A percentile compares a stretch with the other conserved stretches of the same genome.
Evolutionary conservation across 2,888 invertebrate genomes (phyloP).

Genomic region (Branchinecta sandiegonensis): DNA sequence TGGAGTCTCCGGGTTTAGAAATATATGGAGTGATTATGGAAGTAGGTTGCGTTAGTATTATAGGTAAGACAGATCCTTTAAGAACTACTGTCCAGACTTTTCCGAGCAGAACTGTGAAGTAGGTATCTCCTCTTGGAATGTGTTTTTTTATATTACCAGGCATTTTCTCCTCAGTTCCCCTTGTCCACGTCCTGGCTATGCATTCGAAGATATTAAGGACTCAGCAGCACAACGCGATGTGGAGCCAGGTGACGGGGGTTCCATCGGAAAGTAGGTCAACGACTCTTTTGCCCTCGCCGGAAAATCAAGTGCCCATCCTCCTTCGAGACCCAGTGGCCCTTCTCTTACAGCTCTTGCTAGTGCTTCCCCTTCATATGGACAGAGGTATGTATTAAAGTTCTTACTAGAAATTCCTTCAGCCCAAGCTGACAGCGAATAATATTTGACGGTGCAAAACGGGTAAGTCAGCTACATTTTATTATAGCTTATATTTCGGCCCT

Average conservation of each 20-base stretch:
- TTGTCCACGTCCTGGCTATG: slow-evolving; percentile 71
- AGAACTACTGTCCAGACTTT: too few species aligned
- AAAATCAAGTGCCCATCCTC: slow-evolving; percentile 61
- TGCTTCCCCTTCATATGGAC: slow-evolving; percentile 70
- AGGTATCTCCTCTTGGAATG: too few species aligned
- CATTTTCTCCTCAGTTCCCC: slow-evolving; percentile 49
- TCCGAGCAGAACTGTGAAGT: too few species aligned
- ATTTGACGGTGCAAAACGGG: too few species aligned
- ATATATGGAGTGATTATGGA: too few species aligned
- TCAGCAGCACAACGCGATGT: slow-evolving; percentile 29
- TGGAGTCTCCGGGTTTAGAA: too few species aligned
- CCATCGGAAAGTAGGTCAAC: slow-evolving; percentile 20
- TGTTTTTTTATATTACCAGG: slow-evolving; percentile 18
- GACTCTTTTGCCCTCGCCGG: slow-evolving; percentile 27
- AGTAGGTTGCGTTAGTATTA: too few species aligned
- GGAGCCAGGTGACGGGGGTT: slow-evolving; percentile 21
- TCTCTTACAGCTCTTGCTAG: slow-evolving; percentile 67
- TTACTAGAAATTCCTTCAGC: too few species aligned
- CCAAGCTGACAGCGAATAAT: too few species aligned
- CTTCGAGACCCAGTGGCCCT: slow-evolving; percentile 72
- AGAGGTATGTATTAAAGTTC: slow-evolving; percentile 51
- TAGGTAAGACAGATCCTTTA: too few species aligned
- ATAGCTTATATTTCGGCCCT: too few species aligned
- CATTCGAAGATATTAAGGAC: slow-evolving; percentile 61
- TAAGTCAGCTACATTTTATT: too few species aligned